phyloP scores from a whole-genome alignment of 2,113 vertebrate species.

The Corythornis vintsioides region DNA sequence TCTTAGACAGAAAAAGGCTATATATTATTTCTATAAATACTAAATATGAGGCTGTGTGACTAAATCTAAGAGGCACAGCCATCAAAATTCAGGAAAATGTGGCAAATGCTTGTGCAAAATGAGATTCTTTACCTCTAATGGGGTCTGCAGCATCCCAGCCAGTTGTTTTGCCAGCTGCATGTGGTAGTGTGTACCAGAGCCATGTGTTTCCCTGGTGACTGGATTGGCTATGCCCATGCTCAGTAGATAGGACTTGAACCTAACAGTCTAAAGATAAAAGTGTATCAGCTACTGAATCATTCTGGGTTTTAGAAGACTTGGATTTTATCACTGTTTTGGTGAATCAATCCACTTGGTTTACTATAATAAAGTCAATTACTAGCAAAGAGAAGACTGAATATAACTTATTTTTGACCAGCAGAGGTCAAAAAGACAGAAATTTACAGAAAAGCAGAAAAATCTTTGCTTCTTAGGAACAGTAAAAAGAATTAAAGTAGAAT shows the following conservation, averaged over 20 bases:
- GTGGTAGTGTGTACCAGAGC: slow-evolving; percentile 96
- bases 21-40: neutral
- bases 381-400: neutral
- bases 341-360: neutral
- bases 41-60: neutral
- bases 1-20: neutral
- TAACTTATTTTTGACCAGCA: neutral
- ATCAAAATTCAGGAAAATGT: neutral
- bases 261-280: slow-evolving; percentile 83
- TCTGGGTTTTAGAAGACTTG: neutral
- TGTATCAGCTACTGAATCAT: neutral
- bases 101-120: neutral
- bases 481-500: neutral
- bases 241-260: slow-evolving; percentile 96
- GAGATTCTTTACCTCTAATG: slow-evolving; percentile 83
- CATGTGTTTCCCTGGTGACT: slow-evolving; percentile 92
- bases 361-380: neutral
- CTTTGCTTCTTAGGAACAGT: neutral
- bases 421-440: neutral
- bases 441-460: neutral
- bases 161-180: slow-evolving; percentile 95
- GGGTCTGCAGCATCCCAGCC: slow-evolving; percentile 88
- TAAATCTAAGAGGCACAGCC: neutral
- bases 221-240: slow-evolving; percentile 98
- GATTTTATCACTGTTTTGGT: neutral